These are phyloP conservation scores for Notamacropus eugenii DNA, from an alignment of 2,797 vertebrate genomes.

Conservation along the genomic window DNA sequence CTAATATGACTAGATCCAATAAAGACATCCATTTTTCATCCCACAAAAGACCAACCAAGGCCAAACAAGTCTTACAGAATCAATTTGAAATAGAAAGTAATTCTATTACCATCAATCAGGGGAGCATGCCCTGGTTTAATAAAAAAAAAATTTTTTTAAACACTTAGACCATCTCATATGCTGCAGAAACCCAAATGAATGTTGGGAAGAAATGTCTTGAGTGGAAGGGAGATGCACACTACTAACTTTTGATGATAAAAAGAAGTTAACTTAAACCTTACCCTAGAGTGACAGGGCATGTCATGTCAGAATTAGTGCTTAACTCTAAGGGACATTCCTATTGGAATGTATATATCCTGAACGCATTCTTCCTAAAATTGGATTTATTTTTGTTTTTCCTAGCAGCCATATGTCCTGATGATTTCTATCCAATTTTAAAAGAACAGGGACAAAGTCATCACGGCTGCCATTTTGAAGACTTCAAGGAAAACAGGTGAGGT, in stretches of 20 bases:
- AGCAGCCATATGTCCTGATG: background rate
- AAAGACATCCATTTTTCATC: constrained; percentile 64
- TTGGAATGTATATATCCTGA: background rate
- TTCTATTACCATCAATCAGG: constrained; percentile 57
- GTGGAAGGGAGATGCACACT: constrained; percentile 15
- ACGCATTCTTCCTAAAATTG: background rate
- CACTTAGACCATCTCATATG: constrained; percentile 53
- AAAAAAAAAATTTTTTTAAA: constrained; percentile 25
- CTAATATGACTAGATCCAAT: constrained; percentile 50
- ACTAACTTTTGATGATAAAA: constrained; percentile 39
- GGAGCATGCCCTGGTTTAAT: constrained; percentile 37
- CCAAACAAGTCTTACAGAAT: constrained; percentile 66
- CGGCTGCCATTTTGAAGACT: constrained; percentile 3
- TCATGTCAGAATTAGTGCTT: constrained; percentile 37
- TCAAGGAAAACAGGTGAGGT: constrained; percentile 38
- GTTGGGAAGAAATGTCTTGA: background rate
- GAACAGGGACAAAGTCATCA: constrained; percentile 14
- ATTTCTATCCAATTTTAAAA: constrained; percentile 34
- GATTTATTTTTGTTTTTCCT: background rate
- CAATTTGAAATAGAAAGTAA: constrained; percentile 60
- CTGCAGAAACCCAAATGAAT: constrained; percentile 57
- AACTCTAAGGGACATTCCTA: constrained; percentile 13
- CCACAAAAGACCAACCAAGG: constrained; percentile 56
- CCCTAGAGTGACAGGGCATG: background rate
- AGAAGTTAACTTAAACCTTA: constrained; percentile 40